Conservation (phyloP, 2,113 vertebrate genomes). For the Cyprinus carpio region DNA sequence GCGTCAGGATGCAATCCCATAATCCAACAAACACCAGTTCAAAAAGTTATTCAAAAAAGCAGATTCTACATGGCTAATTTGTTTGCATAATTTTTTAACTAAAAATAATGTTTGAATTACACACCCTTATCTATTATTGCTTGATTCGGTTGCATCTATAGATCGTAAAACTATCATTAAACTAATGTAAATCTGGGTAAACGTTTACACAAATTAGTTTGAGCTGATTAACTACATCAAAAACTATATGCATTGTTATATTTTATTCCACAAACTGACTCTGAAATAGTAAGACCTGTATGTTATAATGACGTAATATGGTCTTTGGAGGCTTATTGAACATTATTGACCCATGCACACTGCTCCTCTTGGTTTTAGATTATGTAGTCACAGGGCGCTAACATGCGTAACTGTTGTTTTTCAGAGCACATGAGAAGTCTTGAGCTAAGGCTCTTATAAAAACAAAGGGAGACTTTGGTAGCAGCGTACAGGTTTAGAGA, state of each 20-base stretch:
- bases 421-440: constrained; percentile 66
- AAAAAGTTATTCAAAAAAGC: background rate
- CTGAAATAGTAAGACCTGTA: background rate
- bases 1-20: background rate
- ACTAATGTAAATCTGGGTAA: background rate
- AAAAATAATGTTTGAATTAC: background rate
- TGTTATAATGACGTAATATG: background rate
- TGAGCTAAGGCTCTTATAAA: constrained; percentile 73
- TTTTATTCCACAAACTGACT: too few relatives aligned
- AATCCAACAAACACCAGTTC: background rate
- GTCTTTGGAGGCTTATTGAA: background rate
- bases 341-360: background rate
- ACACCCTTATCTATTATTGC: too few relatives aligned
- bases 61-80: background rate
- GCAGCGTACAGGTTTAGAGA: constrained; percentile 32
- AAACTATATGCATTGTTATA: too few relatives aligned
- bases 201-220: background rate
- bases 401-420: constrained; percentile 20
- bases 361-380: background rate
- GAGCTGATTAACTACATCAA: too few relatives aligned
- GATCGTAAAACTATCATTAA: too few relatives aligned
- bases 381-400: constrained; percentile 15
- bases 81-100: background rate
- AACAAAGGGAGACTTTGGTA: constrained; percentile 68
- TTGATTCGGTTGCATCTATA: background rate